These are phyloP conservation scores for Rhyacophila evoluta DNA, from an alignment of 2,888 invertebrate species.

Conservation along the genomic window DNA sequence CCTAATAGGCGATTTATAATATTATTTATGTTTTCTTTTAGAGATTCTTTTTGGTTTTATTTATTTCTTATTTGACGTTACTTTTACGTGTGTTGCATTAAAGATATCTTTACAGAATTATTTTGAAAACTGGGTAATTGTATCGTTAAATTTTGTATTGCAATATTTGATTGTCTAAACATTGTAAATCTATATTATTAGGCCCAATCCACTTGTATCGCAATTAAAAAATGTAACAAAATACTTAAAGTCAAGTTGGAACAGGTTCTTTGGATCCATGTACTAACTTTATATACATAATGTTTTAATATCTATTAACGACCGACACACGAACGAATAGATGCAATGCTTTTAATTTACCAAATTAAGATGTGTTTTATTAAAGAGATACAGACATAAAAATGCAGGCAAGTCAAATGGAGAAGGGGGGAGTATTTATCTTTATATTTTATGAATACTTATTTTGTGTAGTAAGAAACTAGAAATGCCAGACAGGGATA, in stretches of 20 bases:
- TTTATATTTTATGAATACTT: slow-evolving; percentile 51
- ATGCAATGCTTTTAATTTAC: neutral
- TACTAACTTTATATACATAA: too few species aligned
- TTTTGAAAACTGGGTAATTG: too few species aligned
- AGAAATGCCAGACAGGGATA: slow-evolving; percentile 28
- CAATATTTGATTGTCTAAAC: neutral
- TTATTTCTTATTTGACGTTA: too few species aligned
- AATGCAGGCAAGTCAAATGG: slow-evolving; percentile 2
- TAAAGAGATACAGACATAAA: slow-evolving; percentile 26
- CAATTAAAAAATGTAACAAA: slow-evolving; percentile 34
- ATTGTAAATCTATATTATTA: neutral
- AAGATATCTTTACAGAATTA: too few species aligned
- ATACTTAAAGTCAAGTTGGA: neutral
- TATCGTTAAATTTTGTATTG: too few species aligned
- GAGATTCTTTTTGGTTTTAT: too few species aligned
- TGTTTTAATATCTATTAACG: neutral
- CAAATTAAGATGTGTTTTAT: slow-evolving; percentile 22
- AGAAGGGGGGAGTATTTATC: slow-evolving; percentile 38
- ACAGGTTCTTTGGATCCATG: neutral
- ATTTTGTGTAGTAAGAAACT: slow-evolving; percentile 34
- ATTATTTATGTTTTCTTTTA: too few species aligned
- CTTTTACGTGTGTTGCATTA: too few species aligned
- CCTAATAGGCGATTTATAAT: too few species aligned
- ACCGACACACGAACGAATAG: neutral
- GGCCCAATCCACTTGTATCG: neutral